These are phyloP conservation scores for Chalcis sispes DNA, from an alignment of 2,888 invertebrate genomes.

Conservation along the genomic window DNA sequence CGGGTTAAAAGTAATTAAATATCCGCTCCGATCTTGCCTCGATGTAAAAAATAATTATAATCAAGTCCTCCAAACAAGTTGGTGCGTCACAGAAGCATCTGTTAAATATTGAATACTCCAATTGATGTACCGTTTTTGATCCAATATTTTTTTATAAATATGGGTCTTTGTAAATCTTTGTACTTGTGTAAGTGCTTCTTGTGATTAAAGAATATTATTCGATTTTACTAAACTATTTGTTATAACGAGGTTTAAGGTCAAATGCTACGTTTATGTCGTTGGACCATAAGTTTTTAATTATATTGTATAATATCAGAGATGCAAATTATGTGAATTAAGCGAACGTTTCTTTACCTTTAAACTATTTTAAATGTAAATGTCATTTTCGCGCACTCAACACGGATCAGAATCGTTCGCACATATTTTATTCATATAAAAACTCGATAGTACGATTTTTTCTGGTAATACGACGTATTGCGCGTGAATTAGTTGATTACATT, in stretches of 20 bases:
- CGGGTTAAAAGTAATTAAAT: slow-evolving; percentile 46
- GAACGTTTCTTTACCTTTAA: slow-evolving; percentile 55
- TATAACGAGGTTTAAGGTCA: slow-evolving; percentile 53
- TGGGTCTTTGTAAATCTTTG: slow-evolving; percentile 53
- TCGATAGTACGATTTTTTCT: slow-evolving; percentile 40
- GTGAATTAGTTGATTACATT: slow-evolving; percentile 54
- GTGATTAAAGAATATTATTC: slow-evolving; percentile 54
- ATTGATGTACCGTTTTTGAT: slow-evolving; percentile 42
- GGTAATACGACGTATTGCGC: slow-evolving; percentile 51
- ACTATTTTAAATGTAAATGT: slow-evolving; percentile 56
- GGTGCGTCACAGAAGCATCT: slow-evolving; percentile 51
- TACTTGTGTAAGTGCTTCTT: slow-evolving; percentile 56
- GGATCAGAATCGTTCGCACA: slow-evolving; percentile 53
- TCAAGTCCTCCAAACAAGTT: slow-evolving; percentile 56
- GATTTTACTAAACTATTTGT: slow-evolving; percentile 53
- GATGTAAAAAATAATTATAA: slow-evolving; percentile 57
- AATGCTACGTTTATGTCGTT: slow-evolving; percentile 43
- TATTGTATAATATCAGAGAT: slow-evolving; percentile 39
- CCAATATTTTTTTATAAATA: slow-evolving; percentile 37
- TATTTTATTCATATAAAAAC: slow-evolving; percentile 44
- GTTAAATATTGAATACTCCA: slow-evolving; percentile 49
- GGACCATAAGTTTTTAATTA: slow-evolving; percentile 53
- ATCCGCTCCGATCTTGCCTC: slow-evolving; percentile 54
- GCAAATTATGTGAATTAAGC: slow-evolving; percentile 46
- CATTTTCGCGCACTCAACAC: slow-evolving; percentile 45